These are phyloP conservation scores for Copidosoma aretas DNA, from an alignment of 2,888 invertebrate genomes.

Conservation along the genomic window DNA sequence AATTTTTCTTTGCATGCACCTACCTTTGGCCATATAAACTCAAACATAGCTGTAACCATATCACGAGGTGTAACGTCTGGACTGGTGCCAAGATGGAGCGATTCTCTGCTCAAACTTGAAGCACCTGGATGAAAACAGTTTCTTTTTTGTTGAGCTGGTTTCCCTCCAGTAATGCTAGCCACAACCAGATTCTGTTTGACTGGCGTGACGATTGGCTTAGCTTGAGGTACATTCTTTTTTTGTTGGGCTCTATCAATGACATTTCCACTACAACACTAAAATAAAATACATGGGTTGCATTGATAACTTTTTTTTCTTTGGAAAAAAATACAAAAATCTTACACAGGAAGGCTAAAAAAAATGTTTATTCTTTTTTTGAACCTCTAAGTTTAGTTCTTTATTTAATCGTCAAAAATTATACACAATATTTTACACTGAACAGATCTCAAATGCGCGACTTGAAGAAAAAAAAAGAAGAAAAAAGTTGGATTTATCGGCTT, in stretches of 20 bases:
- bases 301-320: constrained; percentile 5
- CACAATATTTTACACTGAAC: no score
- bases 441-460: not conserved
- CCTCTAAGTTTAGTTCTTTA: not conserved
- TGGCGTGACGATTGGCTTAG: constrained; percentile 55
- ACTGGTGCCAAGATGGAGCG: constrained; percentile 68
- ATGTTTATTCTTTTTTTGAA: no score
- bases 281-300: constrained; percentile 18
- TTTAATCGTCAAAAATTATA: not conserved
- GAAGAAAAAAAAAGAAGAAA: not conserved
- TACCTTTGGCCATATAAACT: constrained; percentile 95
- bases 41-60: constrained; percentile 87
- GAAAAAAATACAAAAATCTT: constrained; percentile 1
- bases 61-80: constrained; percentile 72
- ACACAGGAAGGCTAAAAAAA: no score
- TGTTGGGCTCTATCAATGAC: constrained; percentile 57
- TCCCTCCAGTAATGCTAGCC: constrained; percentile 55
- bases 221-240: constrained; percentile 57
- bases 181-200: constrained; percentile 52
- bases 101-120: constrained; percentile 72
- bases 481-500: constrained; percentile 20
- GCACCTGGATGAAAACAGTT: constrained; percentile 93
- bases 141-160: constrained; percentile 67
- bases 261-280: constrained; percentile 58
- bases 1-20: constrained; percentile 47